phyloP scores from a whole-genome alignment of 2,888 invertebrate genomes.

The Drosophila eohydei region DNA sequence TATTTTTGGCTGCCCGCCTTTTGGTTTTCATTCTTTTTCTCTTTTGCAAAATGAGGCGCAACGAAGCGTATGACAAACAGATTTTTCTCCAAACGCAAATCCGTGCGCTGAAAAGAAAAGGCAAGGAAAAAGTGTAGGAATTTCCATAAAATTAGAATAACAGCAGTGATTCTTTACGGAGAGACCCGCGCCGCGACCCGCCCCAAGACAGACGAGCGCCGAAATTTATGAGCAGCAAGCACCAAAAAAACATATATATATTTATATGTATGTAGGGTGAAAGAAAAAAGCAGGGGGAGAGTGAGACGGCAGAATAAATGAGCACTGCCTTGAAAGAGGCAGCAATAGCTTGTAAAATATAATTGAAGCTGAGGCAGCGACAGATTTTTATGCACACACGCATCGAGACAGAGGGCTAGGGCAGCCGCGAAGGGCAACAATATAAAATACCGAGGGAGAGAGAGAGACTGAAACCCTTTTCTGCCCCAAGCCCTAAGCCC shows the following conservation, averaged over 20 bases:
- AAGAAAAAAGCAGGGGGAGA: slow-evolving; percentile 26
- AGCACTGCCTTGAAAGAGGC: slow-evolving; percentile 59
- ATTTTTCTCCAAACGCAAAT: slow-evolving; percentile 79
- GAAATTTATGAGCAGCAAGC: slow-evolving; percentile 75
- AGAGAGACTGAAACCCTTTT: slow-evolving; percentile 63
- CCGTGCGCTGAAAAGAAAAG: slow-evolving; percentile 75
- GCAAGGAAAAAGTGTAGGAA: slow-evolving; percentile 76
- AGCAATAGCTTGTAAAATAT: slow-evolving; percentile 76
- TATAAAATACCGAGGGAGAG: slow-evolving; percentile 39
- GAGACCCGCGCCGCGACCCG: slow-evolving; percentile 18
- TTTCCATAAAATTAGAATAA: slow-evolving; percentile 82
- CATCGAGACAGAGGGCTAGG: slow-evolving; percentile 3
- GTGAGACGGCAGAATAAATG: slow-evolving; percentile 50
- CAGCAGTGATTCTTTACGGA: slow-evolving; percentile 78
- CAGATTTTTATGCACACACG: slow-evolving; percentile 70
- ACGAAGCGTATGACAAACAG: slow-evolving; percentile 81
- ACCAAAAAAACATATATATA: slow-evolving; percentile 46
- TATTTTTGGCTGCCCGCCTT: slow-evolving; percentile 44
- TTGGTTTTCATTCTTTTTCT: neutral
- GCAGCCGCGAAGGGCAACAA: slow-evolving; percentile 6
- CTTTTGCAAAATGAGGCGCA: slow-evolving; percentile 79
- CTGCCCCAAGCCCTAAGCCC: slow-evolving; percentile 1
- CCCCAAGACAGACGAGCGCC: slow-evolving; percentile 35
- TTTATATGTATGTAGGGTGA: slow-evolving; percentile 23
- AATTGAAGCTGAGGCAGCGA: slow-evolving; percentile 77